These are phyloP conservation scores for Nysson spinosus DNA, from an alignment of 2,888 invertebrate species.

Conservation along the genomic window DNA sequence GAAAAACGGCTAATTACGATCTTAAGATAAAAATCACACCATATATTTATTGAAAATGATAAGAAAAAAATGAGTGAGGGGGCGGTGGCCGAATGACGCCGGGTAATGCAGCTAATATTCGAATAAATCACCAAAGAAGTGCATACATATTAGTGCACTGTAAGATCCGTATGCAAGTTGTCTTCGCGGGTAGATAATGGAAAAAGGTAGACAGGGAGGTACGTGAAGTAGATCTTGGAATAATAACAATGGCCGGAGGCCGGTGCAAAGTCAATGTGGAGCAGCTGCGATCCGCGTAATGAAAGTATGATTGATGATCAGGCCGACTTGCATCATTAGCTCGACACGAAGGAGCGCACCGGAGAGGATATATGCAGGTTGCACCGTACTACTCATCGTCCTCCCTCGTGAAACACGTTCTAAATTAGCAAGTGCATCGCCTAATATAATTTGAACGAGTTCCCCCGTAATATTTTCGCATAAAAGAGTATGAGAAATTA, in stretches of 20 bases:
- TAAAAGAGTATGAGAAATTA: constrained; percentile 31
- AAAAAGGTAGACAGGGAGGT: constrained; percentile 4
- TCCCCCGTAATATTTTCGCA: constrained; percentile 24
- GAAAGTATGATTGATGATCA: constrained; percentile 77
- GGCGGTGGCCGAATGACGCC: no score
- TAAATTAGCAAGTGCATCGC: constrained; percentile 42
- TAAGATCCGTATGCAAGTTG: no score
- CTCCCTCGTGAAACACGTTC: constrained; percentile 43
- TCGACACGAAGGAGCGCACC: constrained; percentile 58
- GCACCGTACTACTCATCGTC: constrained; percentile 17
- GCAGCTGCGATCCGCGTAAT: constrained; percentile 75
- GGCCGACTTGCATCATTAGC: constrained; percentile 72
- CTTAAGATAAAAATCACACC: no score
- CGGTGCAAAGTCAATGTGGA: constrained; percentile 68
- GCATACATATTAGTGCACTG: no score
- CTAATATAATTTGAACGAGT: constrained; percentile 46
- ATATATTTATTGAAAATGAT: no score
- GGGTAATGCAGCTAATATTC: no score
- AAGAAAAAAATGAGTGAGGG: no score
- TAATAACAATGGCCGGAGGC: constrained; percentile 73
- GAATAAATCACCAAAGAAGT: no score
- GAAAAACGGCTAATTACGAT: no score
- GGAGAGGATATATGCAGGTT: constrained; percentile 27
- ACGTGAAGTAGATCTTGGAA: constrained; percentile 37
- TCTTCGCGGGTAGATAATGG: constrained; percentile 6